Evolutionary conservation across 2,113 vertebrate genomes (phyloP).

Genomic region (Perognathus longimembris): DNA sequence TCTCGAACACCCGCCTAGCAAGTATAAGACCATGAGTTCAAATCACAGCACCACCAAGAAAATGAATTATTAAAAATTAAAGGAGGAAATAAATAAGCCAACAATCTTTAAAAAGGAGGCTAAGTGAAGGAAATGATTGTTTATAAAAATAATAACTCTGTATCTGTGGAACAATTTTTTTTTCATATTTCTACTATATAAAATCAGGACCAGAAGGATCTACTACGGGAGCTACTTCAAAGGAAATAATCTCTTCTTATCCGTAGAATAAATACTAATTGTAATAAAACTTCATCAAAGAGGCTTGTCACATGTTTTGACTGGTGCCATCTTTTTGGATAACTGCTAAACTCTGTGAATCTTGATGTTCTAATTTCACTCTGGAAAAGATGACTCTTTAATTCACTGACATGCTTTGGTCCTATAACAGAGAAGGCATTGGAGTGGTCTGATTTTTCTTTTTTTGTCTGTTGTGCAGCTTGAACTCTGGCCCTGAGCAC

Average conservation of each 20-base stretch:
- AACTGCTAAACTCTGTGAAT: background rate
- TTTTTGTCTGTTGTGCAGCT: no score
- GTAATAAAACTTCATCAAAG: conserved; percentile 34
- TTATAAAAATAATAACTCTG: background rate
- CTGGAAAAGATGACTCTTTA: conserved; percentile 22
- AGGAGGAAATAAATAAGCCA: no score
- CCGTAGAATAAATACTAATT: conserved; percentile 35
- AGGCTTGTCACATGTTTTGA: background rate
- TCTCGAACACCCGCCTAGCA: no score
- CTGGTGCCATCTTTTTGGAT: conserved; percentile 36
- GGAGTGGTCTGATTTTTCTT: background rate
- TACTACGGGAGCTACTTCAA: background rate
- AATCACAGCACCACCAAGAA: no score
- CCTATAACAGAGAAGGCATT: conserved; percentile 20
- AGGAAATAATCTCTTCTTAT: conserved; percentile 41
- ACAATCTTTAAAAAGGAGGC: no score
- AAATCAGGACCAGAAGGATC: background rate
- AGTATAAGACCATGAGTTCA: no score
- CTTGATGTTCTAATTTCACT: conserved; percentile 48
- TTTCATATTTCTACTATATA: conserved; percentile 41
- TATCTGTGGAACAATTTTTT: background rate
- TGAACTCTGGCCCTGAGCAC: no score
- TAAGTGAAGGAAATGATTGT: conserved; percentile 10
- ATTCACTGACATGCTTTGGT: background rate
- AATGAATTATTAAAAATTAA: no score